Evolutionary conservation across 2,888 invertebrate species (phyloP).

Genomic region (Heliconius ethilla): DNA sequence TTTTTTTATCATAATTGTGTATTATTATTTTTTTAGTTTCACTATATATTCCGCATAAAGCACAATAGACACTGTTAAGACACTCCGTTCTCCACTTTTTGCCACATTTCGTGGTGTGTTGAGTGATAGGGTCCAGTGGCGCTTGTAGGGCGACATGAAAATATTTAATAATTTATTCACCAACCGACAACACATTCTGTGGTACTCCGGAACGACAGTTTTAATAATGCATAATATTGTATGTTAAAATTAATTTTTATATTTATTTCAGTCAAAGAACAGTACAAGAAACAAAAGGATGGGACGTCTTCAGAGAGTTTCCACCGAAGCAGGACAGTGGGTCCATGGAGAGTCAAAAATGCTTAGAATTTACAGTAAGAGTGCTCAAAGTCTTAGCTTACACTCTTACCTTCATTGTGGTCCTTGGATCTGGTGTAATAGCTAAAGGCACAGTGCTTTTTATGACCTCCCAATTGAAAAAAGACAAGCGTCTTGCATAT

Average conservation of each 20-base stretch:
- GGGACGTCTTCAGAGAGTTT: conserved; percentile 97
- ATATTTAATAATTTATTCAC: no score
- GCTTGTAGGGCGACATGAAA: no score
- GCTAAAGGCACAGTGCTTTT: conserved; percentile 94
- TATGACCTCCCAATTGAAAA: conserved; percentile 94
- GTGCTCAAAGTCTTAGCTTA: conserved; percentile 93
- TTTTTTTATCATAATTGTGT: neutral
- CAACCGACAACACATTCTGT: no score
- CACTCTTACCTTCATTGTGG: conserved; percentile 91
- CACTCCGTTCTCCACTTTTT: no score
- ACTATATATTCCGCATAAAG: no score
- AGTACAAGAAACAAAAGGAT: conserved; percentile 94
- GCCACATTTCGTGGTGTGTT: no score
- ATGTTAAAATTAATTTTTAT: neutral
- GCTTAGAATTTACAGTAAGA: conserved; percentile 92
- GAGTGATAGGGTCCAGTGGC: no score
- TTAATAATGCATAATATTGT: no score
- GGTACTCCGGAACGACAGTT: no score
- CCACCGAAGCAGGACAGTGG: conserved; percentile 94
- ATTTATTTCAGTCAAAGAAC: conserved; percentile 87
- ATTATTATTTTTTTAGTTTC: neutral
- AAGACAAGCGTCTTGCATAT: conserved; percentile 88
- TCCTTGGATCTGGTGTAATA: conserved; percentile 91
- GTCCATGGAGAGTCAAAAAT: conserved; percentile 93
- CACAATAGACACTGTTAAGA: no score